These are phyloP conservation scores for Rutilus rutilus DNA, from an alignment of 2,113 vertebrate genomes.

Conservation along the genomic window DNA sequence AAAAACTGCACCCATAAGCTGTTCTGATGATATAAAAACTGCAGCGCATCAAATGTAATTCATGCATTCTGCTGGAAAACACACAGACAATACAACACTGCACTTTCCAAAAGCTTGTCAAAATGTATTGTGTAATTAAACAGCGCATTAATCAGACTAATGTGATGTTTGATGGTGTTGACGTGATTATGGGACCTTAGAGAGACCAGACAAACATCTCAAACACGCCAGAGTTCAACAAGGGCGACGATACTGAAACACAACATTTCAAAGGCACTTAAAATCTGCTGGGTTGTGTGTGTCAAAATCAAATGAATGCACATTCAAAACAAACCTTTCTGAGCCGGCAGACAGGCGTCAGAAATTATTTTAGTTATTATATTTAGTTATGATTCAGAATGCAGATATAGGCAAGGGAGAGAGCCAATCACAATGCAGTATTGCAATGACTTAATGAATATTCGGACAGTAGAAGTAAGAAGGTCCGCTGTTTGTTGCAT, in stretches of 20 bases:
- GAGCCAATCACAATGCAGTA: neutral
- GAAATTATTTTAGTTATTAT: neutral
- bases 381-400: neutral
- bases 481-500: neutral
- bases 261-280: neutral
- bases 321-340: neutral
- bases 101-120: neutral
- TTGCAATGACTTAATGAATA: neutral
- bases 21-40: neutral
- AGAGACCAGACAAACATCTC: neutral
- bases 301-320: neutral
- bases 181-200: neutral
- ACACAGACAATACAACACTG: neutral
- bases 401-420: neutral
- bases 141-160: neutral
- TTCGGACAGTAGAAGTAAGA: neutral
- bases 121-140: neutral
- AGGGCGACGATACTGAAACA: neutral
- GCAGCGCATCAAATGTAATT: neutral
- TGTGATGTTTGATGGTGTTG: neutral
- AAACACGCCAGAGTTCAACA: neutral
- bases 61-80: slow-evolving; percentile 3
- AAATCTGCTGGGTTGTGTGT: neutral
- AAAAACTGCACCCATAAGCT: neutral
- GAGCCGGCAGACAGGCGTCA: neutral